Conservation (phyloP, 2,797 vertebrate genomes). For the Onychomys arenicola region DNA sequence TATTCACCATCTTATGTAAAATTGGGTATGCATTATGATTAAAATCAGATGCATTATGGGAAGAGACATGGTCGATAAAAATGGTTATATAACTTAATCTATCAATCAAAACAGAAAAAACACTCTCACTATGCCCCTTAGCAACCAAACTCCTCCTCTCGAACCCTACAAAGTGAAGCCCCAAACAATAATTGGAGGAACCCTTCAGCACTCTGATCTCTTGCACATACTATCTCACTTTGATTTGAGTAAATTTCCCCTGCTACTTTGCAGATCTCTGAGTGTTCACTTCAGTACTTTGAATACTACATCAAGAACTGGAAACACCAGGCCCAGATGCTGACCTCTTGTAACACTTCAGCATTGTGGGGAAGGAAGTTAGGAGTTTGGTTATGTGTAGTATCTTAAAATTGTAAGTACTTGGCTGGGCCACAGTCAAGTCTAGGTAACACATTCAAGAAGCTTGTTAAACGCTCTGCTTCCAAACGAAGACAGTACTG, state of each 20-base stretch:
- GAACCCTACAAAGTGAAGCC: neutral
- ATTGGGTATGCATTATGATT: neutral
- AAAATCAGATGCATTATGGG: neutral
- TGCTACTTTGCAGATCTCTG: neutral
- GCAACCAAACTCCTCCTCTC: neutral
- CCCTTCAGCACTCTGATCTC: neutral
- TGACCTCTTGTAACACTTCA: neutral
- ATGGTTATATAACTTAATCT: neutral
- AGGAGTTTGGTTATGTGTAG: neutral
- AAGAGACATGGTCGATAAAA: neutral
- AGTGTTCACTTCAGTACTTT: neutral
- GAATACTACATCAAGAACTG: neutral
- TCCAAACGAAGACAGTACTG: neutral
- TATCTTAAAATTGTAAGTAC: slow-evolving; percentile 32
- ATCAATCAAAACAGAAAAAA: neutral
- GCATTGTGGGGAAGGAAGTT: neutral
- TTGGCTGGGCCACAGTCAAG: neutral
- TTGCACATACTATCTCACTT: neutral
- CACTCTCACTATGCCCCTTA: neutral
- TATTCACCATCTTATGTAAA: neutral
- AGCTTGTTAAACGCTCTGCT: slow-evolving; percentile 18
- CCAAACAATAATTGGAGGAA: neutral
- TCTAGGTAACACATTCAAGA: neutral
- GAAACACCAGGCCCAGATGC: neutral
- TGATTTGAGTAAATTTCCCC: neutral